These are phyloP conservation scores for Erythrocercus mccallii DNA, from an alignment of 2,113 vertebrate species.

Conservation along the genomic window DNA sequence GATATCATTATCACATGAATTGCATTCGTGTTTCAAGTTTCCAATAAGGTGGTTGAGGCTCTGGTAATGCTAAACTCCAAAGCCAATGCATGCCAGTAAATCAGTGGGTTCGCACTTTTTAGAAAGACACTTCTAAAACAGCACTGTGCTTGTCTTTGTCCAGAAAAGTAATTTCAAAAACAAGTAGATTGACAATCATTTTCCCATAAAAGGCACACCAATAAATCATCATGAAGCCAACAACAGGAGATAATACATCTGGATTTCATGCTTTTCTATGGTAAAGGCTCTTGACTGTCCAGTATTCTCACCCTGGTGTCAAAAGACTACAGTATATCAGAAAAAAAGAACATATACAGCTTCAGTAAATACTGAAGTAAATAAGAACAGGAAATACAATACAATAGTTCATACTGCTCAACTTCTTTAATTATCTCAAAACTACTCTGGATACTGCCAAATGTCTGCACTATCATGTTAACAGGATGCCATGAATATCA, in stretches of 20 bases:
- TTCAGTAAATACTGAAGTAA: neutral
- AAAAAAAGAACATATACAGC: neutral
- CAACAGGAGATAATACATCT: neutral
- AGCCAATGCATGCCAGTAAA: neutral
- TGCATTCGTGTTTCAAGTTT: neutral
- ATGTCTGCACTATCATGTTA: neutral
- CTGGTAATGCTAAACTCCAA: neutral
- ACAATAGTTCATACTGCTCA: neutral
- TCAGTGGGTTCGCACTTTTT: neutral
- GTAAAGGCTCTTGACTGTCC: neutral
- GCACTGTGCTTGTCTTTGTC: neutral
- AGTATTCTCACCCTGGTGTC: neutral
- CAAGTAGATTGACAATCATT: neutral
- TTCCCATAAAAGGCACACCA: neutral
- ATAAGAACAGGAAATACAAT: neutral
- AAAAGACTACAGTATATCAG: neutral
- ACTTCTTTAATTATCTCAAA: neutral
- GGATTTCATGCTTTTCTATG: neutral
- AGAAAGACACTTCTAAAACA: neutral
- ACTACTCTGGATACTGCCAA: neutral
- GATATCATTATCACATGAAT: neutral
- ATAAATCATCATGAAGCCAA: neutral
- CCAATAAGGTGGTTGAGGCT: neutral
- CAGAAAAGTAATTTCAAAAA: neutral
- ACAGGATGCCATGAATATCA: neutral